Evolutionary conservation across 2,113 vertebrate species (phyloP).

Genomic region (Craseonycteris thonglongyai): DNA sequence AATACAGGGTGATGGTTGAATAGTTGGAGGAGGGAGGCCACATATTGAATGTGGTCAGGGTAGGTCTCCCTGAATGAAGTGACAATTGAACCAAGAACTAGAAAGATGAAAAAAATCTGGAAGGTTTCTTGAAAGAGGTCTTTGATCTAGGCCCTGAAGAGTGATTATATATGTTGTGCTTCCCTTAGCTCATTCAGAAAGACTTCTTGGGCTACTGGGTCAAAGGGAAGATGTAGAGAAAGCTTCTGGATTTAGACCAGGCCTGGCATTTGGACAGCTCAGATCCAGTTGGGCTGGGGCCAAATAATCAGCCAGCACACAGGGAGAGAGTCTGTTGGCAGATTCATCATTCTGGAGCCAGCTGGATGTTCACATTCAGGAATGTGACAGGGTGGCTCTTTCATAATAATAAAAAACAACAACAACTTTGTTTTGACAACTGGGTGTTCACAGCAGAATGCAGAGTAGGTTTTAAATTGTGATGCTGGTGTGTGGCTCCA

Average conservation of each 20-base stretch:
- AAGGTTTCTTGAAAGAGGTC: neutral
- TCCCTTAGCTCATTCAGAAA: constrained; percentile 28
- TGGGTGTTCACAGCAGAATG: neutral
- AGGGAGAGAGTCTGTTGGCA: constrained; percentile 44
- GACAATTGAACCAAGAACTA: neutral
- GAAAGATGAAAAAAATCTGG: neutral
- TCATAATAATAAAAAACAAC: neutral
- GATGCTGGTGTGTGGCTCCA: neutral
- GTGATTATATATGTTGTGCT: neutral
- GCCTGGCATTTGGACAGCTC: neutral
- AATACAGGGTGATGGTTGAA: neutral
- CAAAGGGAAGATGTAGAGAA: constrained; percentile 26
- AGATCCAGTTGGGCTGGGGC: constrained; percentile 6
- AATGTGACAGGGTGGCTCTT: constrained; percentile 51
- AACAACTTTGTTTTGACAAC: constrained; percentile 1
- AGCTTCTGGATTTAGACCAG: constrained; percentile 19
- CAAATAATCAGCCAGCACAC: constrained; percentile 19
- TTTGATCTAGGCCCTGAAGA: neutral
- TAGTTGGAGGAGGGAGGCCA: neutral
- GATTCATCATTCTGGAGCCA: constrained; percentile 36
- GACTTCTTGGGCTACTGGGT: constrained; percentile 13
- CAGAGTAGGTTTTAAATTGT: neutral
- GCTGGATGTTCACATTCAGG: neutral
- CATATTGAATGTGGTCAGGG: neutral
- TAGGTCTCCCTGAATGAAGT: neutral